Conservation (phyloP, 2,888 invertebrate genomes). For the Sylvicola fuscatus region DNA sequence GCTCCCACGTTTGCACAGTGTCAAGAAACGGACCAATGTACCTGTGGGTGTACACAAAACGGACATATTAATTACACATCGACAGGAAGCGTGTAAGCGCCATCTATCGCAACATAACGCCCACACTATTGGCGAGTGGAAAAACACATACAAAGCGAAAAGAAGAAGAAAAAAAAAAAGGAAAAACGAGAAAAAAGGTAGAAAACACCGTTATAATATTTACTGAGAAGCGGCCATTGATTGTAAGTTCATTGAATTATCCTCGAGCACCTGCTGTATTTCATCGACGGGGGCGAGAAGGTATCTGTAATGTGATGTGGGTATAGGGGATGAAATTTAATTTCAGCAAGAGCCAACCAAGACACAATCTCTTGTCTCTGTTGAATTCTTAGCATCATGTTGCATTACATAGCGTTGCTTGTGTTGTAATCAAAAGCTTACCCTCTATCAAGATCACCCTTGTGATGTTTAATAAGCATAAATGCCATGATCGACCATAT, state of each 20-base stretch:
- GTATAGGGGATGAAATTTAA: background rate
- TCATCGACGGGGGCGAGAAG: conserved; percentile 70
- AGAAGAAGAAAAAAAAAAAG: background rate
- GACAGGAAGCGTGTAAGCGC: background rate
- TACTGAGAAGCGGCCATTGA: conserved; percentile 75
- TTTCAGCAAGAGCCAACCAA: background rate
- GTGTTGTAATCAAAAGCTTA: conserved; percentile 14
- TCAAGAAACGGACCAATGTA: conserved; percentile 76
- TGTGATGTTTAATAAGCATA: conserved; percentile 41
- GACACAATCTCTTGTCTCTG: too few relatives aligned
- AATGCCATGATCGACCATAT: conserved; percentile 47
- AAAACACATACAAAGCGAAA: background rate
- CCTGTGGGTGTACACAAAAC: conserved; percentile 24
- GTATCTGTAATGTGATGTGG: conserved; percentile 12
- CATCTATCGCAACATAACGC: background rate
- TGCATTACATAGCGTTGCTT: too few relatives aligned
- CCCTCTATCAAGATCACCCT: conserved; percentile 61
- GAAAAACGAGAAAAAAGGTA: too few relatives aligned
- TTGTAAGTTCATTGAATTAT: conserved; percentile 76
- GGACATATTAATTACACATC: background rate
- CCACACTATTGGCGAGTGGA: too few relatives aligned
- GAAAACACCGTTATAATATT: conserved; percentile 12
- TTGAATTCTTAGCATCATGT: too few relatives aligned
- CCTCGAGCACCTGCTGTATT: conserved; percentile 59
- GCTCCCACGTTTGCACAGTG: conserved; percentile 74